These are phyloP conservation scores for Ornithorhynchus anatinus DNA, from an alignment of 2,113 vertebrate species.

Conservation along the genomic window DNA sequence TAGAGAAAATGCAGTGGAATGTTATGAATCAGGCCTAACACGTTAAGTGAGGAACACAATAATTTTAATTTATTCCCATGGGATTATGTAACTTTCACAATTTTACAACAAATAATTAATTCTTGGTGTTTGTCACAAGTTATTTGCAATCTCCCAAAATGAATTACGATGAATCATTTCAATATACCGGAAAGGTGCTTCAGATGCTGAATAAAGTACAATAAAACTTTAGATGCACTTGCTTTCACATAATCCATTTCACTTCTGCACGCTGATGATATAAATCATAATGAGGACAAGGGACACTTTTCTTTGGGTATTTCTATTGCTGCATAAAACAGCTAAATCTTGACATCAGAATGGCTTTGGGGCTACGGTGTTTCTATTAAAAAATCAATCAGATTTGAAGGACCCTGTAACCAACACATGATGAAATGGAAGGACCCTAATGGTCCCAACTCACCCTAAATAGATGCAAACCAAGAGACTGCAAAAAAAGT, in stretches of 20 bases:
- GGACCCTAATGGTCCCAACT: background rate
- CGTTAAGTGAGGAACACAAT: too few species aligned
- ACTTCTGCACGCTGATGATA: background rate
- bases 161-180: background rate
- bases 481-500: background rate
- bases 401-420: slow-evolving; percentile 23
- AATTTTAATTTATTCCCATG: too few species aligned
- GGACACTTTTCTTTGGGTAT: background rate
- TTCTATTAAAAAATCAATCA: slow-evolving; percentile 16
- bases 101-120: too few species aligned
- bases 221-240: background rate
- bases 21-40: too few species aligned
- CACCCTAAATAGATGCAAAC: background rate
- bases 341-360: background rate
- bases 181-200: background rate
- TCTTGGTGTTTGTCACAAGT: too few species aligned
- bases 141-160: background rate
- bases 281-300: background rate
- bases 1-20: too few species aligned
- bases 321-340: background rate
- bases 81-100: too few species aligned
- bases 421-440: slow-evolving; percentile 8
- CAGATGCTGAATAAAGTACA: background rate
- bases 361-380: background rate
- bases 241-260: background rate